phyloP scores from a whole-genome alignment of 2,113 vertebrate genomes.

The Pygoscelis antarcticus region DNA sequence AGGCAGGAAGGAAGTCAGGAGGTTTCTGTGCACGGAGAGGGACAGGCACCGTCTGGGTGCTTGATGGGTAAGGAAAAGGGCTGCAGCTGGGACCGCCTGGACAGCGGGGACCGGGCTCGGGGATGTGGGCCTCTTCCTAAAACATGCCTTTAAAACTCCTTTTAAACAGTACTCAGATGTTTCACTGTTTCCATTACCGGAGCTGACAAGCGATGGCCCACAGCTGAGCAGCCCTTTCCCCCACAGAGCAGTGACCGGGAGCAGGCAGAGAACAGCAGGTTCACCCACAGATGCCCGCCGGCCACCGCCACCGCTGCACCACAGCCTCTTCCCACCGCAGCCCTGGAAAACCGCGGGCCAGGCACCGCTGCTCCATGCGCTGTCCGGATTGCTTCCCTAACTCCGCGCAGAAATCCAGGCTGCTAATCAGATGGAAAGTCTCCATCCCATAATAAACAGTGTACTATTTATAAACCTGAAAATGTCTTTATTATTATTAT shows the following conservation, averaged over 20 bases:
- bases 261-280: background rate
- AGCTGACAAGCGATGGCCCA: background rate
- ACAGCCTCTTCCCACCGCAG: background rate
- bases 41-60: background rate
- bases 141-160: background rate
- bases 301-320: accelerated
- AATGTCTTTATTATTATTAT: conserved; percentile 72
- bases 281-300: background rate
- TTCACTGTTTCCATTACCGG: accelerated
- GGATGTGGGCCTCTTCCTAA: background rate
- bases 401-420: background rate
- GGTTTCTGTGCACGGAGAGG: background rate
- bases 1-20: background rate
- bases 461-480: conserved; percentile 72
- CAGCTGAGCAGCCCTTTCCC: background rate
- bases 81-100: accelerated
- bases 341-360: background rate
- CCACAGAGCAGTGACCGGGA: accelerated
- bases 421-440: conserved; percentile 14
- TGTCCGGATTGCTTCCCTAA: background rate
- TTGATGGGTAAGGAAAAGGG: background rate
- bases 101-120: accelerated
- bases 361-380: accelerated
- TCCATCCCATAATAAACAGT: conserved; percentile 63
- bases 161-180: background rate